Base-by-base conservation (phyloP, 2,113 vertebrate genomes). In the Plestiodon gilberti region DNA sequence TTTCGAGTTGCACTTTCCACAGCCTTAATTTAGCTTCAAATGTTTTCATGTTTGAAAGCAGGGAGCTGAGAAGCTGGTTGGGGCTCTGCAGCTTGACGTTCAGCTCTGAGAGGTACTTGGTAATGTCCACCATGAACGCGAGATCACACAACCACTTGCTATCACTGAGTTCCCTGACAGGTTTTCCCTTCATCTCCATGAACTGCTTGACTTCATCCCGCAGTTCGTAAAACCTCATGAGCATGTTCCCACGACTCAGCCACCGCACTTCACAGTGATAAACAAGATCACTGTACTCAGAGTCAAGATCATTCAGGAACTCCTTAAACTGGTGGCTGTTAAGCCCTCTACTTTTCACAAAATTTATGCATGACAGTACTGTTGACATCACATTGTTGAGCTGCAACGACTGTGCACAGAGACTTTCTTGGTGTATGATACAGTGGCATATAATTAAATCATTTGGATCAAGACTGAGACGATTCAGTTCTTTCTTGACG, bases 41-140 rank as follows among this genome's bases (percentile, higher is more conserved):
- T 91, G 22, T 81, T 71, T 89, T 91, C 65, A 92, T 80, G n/a
- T 94, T 87, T 81, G 87, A 91, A 87, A 83, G n/a, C n/a, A n/a
- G n/a, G n/a, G n/a, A 87, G 43, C 83, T 89, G 35, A 93, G 88
- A 83, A 93, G 79, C 86, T 93, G 84, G 87, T 92, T 93, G 22
- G 88, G 88, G 55, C 84, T 86, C 78, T 93, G 91, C 25, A 93
- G 78, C 57, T 93, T 93, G 48, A 89, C 78, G 59, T 89, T 93
- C 57, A 94, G 79, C 85, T 90, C 83, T 85, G 87, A 89, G 20
- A 94, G 89, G 71, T 94, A 84, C 30, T 87, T 85, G 15, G 76
- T 91, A 75, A n/a, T n/a, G n/a, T n/a, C n/a, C n/a, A n/a, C n/a
- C n/a, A n/a, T n/a, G n/a, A n/a, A n/a, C n/a, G n/a, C n/a, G n/a